Evolutionary conservation across 2,888 invertebrate species (phyloP).

Genomic region (Balanococcus diminutus): DNA sequence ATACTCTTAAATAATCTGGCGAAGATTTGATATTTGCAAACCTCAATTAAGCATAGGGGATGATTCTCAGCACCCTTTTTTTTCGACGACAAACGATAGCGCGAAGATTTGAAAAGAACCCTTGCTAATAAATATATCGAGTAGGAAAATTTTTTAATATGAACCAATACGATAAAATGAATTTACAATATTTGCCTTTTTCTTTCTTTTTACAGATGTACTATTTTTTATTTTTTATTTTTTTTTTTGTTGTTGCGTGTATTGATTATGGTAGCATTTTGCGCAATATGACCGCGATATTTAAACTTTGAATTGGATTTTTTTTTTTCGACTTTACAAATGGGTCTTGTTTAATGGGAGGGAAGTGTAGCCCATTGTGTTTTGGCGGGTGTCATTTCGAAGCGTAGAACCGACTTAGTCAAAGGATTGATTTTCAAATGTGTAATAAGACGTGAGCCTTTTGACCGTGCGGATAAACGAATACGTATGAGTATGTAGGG

Average conservation of each 20-base stretch:
- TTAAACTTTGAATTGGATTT: conserved; percentile 50
- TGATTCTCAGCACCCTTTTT: conserved; percentile 50
- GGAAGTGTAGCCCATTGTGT: not conserved
- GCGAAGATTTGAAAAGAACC: conserved; percentile 47
- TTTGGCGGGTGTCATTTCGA: conserved; percentile 3
- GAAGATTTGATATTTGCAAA: conserved; percentile 49
- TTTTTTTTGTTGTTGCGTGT: not conserved
- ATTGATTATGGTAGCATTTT: not conserved
- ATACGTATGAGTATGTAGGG: not conserved
- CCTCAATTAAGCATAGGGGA: conserved; percentile 53
- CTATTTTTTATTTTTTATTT: not conserved
- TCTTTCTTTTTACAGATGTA: conserved; percentile 21
- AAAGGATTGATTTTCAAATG: not conserved
- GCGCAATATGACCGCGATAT: conserved; percentile 45
- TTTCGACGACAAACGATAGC: conserved; percentile 7
- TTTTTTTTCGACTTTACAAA: not conserved
- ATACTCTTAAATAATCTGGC: conserved; percentile 50
- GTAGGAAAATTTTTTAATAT: conserved; percentile 51
- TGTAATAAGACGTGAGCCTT: not conserved
- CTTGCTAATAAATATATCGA: conserved; percentile 46
- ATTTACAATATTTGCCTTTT: conserved; percentile 52
- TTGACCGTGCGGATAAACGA: not conserved
- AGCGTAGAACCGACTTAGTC: not conserved
- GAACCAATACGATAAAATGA: conserved; percentile 49
- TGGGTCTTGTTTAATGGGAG: conserved; percentile 49